phyloP scores from a whole-genome alignment of 2,888 invertebrate genomes.

The Chrysina gloriosa region DNA sequence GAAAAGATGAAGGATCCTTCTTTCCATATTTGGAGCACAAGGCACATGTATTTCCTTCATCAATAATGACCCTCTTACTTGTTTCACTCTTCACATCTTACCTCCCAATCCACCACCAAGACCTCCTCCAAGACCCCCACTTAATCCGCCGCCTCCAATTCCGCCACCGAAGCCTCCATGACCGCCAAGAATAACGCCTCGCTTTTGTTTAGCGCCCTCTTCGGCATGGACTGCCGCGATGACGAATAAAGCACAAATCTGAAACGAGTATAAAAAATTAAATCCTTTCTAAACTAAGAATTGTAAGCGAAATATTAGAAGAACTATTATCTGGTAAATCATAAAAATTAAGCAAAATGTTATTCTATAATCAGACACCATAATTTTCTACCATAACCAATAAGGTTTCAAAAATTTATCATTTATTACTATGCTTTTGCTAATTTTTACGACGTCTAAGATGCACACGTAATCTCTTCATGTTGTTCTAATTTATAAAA shows the following conservation, averaged over 20 bases:
- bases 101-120: slow-evolving; percentile 23
- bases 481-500: neutral
- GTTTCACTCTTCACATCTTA: slow-evolving; percentile 25
- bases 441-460: neutral
- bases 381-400: neutral
- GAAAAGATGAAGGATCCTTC: too few species aligned
- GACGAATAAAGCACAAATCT: slow-evolving; percentile 41
- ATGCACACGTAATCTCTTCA: neutral
- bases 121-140: neutral
- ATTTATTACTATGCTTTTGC: neutral
- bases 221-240: slow-evolving; percentile 41
- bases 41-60: too few species aligned
- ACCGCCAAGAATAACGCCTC: slow-evolving; percentile 39
- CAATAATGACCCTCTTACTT: too few species aligned
- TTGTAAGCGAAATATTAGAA: too few species aligned
- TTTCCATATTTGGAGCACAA: too few species aligned
- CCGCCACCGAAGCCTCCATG: slow-evolving; percentile 40
- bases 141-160: slow-evolving; percentile 36
- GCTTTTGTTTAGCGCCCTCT: slow-evolving; percentile 40
- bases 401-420: neutral
- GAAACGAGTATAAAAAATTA: too few species aligned
- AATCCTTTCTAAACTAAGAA: too few species aligned
- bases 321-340: neutral
- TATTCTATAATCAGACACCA: neutral
- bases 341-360: neutral